Evolutionary conservation across 2,888 invertebrate genomes (phyloP), one percentile per base, ranked within the genome.

Genomic region (Tetranychus piercei): DNA sequence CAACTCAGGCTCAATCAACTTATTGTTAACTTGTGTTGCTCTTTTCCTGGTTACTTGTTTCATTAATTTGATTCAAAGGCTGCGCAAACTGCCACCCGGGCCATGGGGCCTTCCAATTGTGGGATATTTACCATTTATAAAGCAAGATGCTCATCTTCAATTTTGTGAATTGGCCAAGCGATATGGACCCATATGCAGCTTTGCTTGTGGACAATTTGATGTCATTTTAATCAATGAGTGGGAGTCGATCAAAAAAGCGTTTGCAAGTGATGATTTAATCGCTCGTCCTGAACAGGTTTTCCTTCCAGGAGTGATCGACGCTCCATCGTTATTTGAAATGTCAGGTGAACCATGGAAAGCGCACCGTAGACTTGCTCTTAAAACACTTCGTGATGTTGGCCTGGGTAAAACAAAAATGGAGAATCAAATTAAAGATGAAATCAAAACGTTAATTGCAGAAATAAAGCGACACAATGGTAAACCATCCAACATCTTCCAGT

Each of bases 111-210:
- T 20, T n/a, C 18, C 18, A 65, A 20, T 20, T 5, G 66, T 20
- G 18, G 66, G 66, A 20, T 65, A 65, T 65, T 65, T 65, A n/a
- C 66, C 66, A 3, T 65, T 65, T 65, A 34, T 34, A 3, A 18
- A 20, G 18, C 20, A n/a, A 2, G 66, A 18, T 65, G 18, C 66
- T 18, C 20, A 65, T 3, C 18, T n/a, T 18, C 20, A 18, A n/a
- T 20, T 65, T 18, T n/a, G 5, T 20, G 66, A 65, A 65, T 20
- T 65, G 3, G 5, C 66, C 66, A 18, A 65, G 18, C 18, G 20
- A n/a, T 69, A 69, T 69, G 69, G 69, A 23, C 69, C 69, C 6
- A n/a, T 69, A 18, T 69, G 9, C 69, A 69, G 22, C 11, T 11
- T 69, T 20, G 15, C 9, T 15, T 15, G 9, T 20, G 72, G 72